Conservation (phyloP, 2,113 vertebrate species). For the Rhineura floridana region DNA sequence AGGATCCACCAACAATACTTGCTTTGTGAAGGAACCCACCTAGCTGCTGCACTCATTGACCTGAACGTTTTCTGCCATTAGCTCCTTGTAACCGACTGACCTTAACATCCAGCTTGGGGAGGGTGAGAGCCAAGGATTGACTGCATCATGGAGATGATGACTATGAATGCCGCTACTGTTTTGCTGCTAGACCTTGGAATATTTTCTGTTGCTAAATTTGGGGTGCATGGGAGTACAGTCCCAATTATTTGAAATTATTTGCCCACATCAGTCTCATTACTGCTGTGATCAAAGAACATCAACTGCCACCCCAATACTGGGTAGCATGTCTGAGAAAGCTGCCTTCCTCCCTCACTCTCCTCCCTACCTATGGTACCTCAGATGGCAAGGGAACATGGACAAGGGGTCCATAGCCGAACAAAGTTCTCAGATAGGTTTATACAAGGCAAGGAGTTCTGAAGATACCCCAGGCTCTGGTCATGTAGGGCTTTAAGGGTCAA, state of each 20-base stretch:
- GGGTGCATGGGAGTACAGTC: too few species aligned
- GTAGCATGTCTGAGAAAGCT: too few species aligned
- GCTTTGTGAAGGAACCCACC: not conserved
- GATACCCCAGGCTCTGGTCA: too few species aligned
- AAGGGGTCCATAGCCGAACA: too few species aligned
- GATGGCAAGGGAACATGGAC: too few species aligned
- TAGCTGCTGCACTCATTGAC: not conserved
- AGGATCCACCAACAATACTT: not conserved
- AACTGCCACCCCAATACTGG: not conserved
- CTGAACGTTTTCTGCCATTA: not conserved
- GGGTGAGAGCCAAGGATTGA: not conserved
- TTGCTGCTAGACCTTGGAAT: not conserved
- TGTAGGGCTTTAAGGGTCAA: too few species aligned
- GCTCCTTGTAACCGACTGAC: not conserved
- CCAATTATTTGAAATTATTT: not conserved
- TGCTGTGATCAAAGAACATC: not conserved
- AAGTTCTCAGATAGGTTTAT: too few species aligned
- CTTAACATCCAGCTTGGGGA: not conserved
- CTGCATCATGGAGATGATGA: not conserved
- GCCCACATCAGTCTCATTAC: not conserved
- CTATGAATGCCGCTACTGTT: not conserved
- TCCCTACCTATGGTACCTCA: too few species aligned
- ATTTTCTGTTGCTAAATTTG: not conserved
- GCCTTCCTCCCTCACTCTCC: too few species aligned
- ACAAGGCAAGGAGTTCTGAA: too few species aligned